These are phyloP conservation scores for Synanthedon tipuliformis DNA, from an alignment of 2,888 invertebrate genomes.

Conservation along the genomic window DNA sequence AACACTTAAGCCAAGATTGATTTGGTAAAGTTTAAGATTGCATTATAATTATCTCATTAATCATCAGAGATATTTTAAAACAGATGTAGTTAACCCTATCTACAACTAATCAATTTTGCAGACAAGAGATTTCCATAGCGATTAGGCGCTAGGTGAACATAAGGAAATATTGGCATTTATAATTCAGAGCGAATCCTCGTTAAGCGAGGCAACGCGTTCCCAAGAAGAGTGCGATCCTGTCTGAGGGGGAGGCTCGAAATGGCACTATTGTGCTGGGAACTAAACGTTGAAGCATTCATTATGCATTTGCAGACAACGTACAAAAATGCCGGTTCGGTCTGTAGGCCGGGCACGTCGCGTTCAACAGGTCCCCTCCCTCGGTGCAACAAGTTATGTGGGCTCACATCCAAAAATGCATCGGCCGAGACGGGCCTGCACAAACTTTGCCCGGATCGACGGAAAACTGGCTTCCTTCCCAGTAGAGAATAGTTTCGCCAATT, in stretches of 20 bases:
- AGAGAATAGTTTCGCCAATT: constrained; percentile 7
- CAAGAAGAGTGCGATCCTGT: background rate
- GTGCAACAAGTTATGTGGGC: constrained; percentile 67
- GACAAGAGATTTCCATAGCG: too few relatives aligned
- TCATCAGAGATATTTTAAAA: too few relatives aligned
- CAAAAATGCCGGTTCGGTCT: constrained; percentile 53
- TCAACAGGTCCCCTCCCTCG: constrained; percentile 58
- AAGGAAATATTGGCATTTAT: background rate
- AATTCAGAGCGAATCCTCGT: background rate
- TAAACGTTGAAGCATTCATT: constrained; percentile 59
- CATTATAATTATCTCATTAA: too few relatives aligned
- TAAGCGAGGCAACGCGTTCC: background rate
- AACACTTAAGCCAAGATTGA: too few relatives aligned
- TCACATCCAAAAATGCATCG: constrained; percentile 68
- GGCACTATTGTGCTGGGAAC: constrained; percentile 11
- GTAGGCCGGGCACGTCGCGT: constrained; percentile 24
- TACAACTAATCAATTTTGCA: too few relatives aligned
- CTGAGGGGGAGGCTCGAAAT: background rate
- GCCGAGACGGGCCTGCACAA: constrained; percentile 32
- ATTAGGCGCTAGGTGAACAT: too few relatives aligned
- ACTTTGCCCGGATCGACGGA: constrained; percentile 32
- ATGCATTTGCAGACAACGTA: constrained; percentile 57
- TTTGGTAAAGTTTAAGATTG: too few relatives aligned
- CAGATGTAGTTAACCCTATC: too few relatives aligned
- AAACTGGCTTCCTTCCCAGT: constrained; percentile 35